A percentile compares a stretch with the other conserved stretches of the same genome.
These are phyloP conservation scores for Exaiptasia diaphana DNA, from an alignment of 64 coral and sea anemone genomes.

Conservation along the genomic window DNA sequence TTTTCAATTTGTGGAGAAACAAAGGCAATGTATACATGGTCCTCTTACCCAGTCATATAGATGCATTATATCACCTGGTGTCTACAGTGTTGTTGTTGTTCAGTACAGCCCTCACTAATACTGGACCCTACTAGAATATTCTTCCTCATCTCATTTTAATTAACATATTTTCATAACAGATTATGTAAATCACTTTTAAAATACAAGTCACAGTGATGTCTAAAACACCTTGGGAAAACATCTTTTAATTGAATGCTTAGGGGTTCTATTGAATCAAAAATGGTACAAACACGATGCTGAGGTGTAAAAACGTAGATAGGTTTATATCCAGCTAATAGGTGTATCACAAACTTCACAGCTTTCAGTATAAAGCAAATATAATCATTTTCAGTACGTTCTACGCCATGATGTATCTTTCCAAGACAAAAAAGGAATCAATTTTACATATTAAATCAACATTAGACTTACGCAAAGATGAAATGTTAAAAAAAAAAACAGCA, in stretches of 20 bases:
- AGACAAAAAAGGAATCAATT: neutral
- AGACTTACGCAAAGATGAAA: neutral
- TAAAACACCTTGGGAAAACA: too few relatives aligned
- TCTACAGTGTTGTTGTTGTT: too few relatives aligned
- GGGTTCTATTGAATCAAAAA: neutral
- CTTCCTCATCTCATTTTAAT: neutral
- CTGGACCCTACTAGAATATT: neutral
- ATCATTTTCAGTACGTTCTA: neutral
- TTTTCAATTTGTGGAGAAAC: neutral
- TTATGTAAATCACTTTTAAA: neutral
- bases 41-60: slow-evolving; percentile 9
- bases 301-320: neutral
- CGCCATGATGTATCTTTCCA: neutral
- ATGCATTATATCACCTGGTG: slow-evolving; percentile 1
- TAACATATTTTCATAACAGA: neutral
- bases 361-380: neutral
- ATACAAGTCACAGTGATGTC: too few relatives aligned
- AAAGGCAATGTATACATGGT: neutral
- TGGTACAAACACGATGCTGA: neutral
- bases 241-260: neutral
- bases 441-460: neutral
- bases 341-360: neutral
- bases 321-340: neutral
- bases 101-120: neutral
- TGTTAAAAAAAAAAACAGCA: neutral